Evolutionary conservation across 2,113 vertebrate genomes (phyloP).

Genomic region (Leucosticte australis): DNA sequence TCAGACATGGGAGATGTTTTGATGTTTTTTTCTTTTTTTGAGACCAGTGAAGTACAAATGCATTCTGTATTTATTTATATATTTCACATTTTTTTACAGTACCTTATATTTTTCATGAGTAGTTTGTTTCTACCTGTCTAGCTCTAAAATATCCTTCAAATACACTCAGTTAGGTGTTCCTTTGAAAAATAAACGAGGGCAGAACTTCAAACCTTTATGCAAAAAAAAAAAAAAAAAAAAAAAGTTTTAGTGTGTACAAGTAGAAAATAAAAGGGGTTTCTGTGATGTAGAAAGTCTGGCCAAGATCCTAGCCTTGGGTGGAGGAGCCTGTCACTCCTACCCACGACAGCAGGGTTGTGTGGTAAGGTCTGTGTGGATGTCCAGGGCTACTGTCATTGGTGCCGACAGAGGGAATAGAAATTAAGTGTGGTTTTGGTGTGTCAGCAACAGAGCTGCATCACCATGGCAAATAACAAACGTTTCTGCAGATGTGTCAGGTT

Average conservation of each 20-base stretch:
- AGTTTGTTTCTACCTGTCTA: background rate
- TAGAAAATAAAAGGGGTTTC: background rate
- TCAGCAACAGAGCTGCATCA: background rate
- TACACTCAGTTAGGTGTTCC: background rate
- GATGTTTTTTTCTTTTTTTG: background rate
- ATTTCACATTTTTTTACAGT: background rate
- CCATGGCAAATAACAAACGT: background rate
- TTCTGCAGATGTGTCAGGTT: background rate
- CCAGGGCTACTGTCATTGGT: background rate
- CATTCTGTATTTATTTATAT: background rate
- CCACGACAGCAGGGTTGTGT: accelerated
- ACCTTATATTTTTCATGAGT: background rate
- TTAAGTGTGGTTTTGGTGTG: background rate
- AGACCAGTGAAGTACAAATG: background rate
- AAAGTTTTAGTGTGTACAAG: background rate
- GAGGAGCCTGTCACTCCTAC: background rate
- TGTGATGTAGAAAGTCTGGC: background rate
- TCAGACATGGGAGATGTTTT: background rate
- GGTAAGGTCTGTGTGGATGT: background rate
- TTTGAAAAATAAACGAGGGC: background rate
- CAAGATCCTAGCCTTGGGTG: background rate
- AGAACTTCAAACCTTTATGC: background rate
- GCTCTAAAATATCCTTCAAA: background rate
- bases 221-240: background rate
- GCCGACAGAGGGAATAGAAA: background rate